Conservation (phyloP, 2,797 vertebrate species). For the Danio choprae region DNA sequence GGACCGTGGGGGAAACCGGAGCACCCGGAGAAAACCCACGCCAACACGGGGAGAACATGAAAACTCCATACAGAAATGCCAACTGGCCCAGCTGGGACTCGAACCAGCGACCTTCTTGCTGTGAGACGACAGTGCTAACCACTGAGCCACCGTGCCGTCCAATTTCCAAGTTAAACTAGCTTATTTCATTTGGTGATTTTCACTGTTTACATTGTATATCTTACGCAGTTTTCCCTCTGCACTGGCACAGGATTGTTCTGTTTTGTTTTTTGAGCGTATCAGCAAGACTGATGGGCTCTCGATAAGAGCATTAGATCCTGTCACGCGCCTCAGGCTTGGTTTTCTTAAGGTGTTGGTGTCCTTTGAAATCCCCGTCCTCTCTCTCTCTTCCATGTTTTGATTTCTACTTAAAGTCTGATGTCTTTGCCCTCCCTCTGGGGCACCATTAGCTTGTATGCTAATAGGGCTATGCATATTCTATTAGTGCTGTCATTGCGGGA, state of each 20-base stretch:
- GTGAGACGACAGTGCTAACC: too few species aligned
- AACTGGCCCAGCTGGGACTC: too few species aligned
- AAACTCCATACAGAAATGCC: too few species aligned
- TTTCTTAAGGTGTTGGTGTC: conserved; percentile 89
- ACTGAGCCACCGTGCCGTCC: too few species aligned
- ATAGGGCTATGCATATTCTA: conserved; percentile 94
- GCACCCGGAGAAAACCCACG: too few species aligned
- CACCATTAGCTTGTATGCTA: conserved; percentile 93
- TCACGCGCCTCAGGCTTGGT: conserved; percentile 77
- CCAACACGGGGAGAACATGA: too few species aligned
- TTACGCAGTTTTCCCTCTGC: conserved; percentile 73
- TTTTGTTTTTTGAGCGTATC: conserved; percentile 78
- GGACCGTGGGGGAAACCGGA: too few species aligned
- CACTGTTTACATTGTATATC: conserved; percentile 60
- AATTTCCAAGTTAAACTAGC: too few species aligned
- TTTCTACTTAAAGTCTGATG: conserved; percentile 98
- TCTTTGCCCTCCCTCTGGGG: conserved; percentile 89
- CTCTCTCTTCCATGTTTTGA: conserved; percentile 87
- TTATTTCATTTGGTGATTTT: too few species aligned
- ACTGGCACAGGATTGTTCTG: conserved; percentile 74
- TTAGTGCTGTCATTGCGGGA: conserved; percentile 89
- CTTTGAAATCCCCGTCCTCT: conserved; percentile 83
- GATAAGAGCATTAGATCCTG: conserved; percentile 65
- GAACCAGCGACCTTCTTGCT: too few species aligned
- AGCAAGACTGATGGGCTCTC: conserved; percentile 67